Conservation (phyloP, 92 coral and sea anemone species). For the Bergia sp. region DNA sequence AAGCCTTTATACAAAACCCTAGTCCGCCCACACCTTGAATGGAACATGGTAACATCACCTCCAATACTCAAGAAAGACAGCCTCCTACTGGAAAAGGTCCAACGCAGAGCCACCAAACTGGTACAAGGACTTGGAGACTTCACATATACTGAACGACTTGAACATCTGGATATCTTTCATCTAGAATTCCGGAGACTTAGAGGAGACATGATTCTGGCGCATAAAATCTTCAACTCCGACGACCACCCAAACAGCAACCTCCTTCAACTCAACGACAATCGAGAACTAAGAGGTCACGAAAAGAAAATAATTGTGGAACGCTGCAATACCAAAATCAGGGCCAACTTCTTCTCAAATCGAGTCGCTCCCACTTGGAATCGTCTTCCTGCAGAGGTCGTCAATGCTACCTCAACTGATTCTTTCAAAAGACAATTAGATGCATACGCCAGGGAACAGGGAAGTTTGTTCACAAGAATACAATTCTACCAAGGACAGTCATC, state of each 20-base stretch:
- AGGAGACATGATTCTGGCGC: neutral
- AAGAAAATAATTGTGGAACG: neutral
- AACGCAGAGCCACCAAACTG: neutral
- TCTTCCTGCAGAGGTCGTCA: neutral
- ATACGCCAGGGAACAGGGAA: neutral
- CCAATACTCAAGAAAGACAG: neutral
- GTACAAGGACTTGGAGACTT: neutral
- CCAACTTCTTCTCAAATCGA: neutral
- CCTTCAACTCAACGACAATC: neutral
- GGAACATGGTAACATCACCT: neutral
- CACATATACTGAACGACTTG: neutral
- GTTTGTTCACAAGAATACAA: neutral
- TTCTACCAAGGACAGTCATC: neutral
- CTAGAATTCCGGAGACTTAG: neutral
- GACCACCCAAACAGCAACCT: neutral
- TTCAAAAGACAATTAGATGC: neutral
- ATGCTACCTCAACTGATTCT: neutral
- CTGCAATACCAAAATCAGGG: neutral
- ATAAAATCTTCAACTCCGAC: neutral
- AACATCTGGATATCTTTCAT: neutral
- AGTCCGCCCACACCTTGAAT: constrained; percentile 5
- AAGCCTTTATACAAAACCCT: neutral
- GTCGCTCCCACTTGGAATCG: neutral
- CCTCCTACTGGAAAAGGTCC: neutral
- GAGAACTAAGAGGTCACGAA: neutral